Percentiles rank a stretch among this genome's conserved stretches.
These are phyloP conservation scores for Poeciliopsis turrubarensis DNA, from an alignment of 2,113 vertebrate species.

Conservation along the genomic window DNA sequence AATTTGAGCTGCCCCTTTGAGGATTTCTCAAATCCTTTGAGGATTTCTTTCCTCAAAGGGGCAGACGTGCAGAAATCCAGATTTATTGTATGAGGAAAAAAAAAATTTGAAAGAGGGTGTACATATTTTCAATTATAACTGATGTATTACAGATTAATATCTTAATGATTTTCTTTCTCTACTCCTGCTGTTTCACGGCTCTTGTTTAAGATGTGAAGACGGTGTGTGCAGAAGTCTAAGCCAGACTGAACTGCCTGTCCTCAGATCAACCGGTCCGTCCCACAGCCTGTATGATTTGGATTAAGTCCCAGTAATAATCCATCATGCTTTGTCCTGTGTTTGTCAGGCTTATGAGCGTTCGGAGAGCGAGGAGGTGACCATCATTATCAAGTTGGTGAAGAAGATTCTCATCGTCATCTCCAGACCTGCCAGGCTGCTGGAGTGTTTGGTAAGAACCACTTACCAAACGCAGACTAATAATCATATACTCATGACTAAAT, in stretches of 20 bases:
- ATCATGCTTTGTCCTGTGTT: slow-evolving; percentile 20
- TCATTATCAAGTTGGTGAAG: slow-evolving; percentile 89
- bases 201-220: too few species aligned
- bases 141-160: too few species aligned
- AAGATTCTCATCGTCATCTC: slow-evolving; percentile 94
- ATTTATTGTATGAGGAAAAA: too few species aligned
- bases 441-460: slow-evolving; percentile 86
- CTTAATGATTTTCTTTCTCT: too few species aligned
- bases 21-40: too few species aligned
- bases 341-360: slow-evolving; percentile 91
- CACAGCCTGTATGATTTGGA: slow-evolving; percentile 13
- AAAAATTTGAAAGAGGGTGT: too few species aligned
- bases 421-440: slow-evolving; percentile 90
- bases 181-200: too few species aligned
- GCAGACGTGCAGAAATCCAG: too few species aligned
- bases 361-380: slow-evolving; percentile 89
- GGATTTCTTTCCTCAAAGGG: too few species aligned
- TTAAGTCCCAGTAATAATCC: slow-evolving; percentile 38
- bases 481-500: background rate
- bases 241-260: background rate
- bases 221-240: too few species aligned
- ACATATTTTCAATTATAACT: too few species aligned
- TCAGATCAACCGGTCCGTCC: slow-evolving; percentile 9
- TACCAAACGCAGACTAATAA: background rate
- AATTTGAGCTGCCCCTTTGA: too few species aligned